A percentile compares a stretch with the other conserved stretches of the same genome.
Evolutionary conservation across 2,797 vertebrate genomes (phyloP).

Genomic region (Acipenser ruthenus): DNA sequence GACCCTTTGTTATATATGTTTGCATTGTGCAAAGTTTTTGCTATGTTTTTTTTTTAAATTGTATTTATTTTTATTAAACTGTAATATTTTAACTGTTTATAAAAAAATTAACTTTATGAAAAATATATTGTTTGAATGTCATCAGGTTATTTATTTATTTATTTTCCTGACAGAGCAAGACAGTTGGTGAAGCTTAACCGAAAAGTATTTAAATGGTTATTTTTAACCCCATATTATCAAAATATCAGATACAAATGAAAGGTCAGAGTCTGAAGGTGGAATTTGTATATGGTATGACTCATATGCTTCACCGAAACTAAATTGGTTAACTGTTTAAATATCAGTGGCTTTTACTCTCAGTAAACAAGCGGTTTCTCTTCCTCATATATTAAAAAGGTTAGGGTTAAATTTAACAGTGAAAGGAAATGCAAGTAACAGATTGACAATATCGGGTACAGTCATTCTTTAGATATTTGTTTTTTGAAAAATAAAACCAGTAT

Average conservation of each 20-base stretch:
- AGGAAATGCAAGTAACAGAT: neutral
- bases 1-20: too few species aligned
- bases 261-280: constrained; percentile 75
- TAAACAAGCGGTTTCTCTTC: constrained; percentile 4
- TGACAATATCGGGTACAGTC: neutral
- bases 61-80: too few species aligned
- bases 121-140: too few species aligned
- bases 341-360: constrained; percentile 7
- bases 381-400: constrained; percentile 8
- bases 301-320: constrained; percentile 57
- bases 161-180: neutral
- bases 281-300: constrained; percentile 69
- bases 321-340: constrained; percentile 53
- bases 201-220: constrained; percentile 14
- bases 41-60: too few species aligned
- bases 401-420: constrained; percentile 10
- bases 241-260: constrained; percentile 72
- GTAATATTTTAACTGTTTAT: too few species aligned
- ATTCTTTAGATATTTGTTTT: too few species aligned
- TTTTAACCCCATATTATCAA: constrained; percentile 54
- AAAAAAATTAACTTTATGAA: too few species aligned
- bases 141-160: too few species aligned
- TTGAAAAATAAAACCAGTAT: too few species aligned
- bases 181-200: neutral
- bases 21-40: too few species aligned